Percentiles rank a stretch among this genome's conserved stretches.
phyloP scores from a whole-genome alignment of 2,888 invertebrate species.

The Meandrusa payeni region DNA sequence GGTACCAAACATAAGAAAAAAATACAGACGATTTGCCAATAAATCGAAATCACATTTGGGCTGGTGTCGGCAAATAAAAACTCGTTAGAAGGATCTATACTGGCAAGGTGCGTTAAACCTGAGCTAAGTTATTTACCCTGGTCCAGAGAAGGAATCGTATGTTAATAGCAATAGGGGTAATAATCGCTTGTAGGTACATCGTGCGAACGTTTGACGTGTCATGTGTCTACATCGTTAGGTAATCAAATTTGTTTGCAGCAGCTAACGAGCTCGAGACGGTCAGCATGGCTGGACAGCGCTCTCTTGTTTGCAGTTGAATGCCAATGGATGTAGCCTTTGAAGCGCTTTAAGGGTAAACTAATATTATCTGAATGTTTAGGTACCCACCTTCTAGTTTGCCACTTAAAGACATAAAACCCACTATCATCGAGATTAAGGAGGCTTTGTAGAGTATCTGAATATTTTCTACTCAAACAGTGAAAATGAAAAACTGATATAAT shows the following conservation, averaged over 20 bases:
- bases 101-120: constrained; percentile 5
- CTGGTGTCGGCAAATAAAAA: constrained; percentile 19
- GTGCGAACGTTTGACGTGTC: constrained; percentile 27
- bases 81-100: constrained; percentile 17
- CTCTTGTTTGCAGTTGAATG: constrained; percentile 47
- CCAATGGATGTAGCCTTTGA: constrained; percentile 37
- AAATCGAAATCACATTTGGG: constrained; percentile 14
- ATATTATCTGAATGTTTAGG: constrained; percentile 8
- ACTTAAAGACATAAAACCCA: no score
- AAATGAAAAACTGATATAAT: no score
- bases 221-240: constrained; percentile 62
- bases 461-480: no score
- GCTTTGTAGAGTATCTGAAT: no score
- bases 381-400: constrained; percentile 1
- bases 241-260: constrained; percentile 72
- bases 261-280: constrained; percentile 62
- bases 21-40: no score
- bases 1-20: no score
- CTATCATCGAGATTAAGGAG: no score
- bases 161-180: constrained; percentile 3
- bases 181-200: constrained; percentile 21
- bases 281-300: constrained; percentile 35
- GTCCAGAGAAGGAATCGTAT: constrained; percentile 1
- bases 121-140: neutral
- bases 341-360: constrained; percentile 21